Evolutionary conservation across 2,888 invertebrate species (phyloP).

Genomic region (Polyommatus icarus): DNA sequence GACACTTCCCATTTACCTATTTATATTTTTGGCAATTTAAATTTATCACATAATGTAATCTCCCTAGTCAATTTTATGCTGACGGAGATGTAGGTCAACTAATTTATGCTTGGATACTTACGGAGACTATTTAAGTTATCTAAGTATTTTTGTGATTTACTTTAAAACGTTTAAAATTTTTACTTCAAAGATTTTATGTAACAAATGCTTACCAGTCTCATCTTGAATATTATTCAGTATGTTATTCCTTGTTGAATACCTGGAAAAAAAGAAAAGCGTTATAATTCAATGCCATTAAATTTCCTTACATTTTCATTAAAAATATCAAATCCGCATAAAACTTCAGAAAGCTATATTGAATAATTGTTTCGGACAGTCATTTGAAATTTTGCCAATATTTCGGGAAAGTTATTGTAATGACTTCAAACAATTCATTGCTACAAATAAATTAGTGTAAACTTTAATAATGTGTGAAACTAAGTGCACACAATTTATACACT

Average conservation of each 20-base stretch:
- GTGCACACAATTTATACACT: neutral
- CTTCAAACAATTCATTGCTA: constrained; percentile 22
- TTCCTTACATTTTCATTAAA: neutral
- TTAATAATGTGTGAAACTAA: constrained; percentile 24
- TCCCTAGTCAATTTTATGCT: constrained; percentile 18
- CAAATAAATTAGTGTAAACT: constrained; percentile 19
- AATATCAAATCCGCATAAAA: neutral
- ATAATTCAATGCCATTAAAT: neutral
- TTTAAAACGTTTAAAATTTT: neutral
- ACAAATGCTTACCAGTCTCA: constrained; percentile 69
- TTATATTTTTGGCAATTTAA: constrained; percentile 59
- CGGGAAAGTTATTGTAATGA: constrained; percentile 35
- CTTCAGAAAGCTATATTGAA: constrained; percentile 1
- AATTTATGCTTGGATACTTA: neutral
- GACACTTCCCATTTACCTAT: constrained; percentile 68
- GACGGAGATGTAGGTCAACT: neutral
- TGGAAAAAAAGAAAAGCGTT: constrained; percentile 50
- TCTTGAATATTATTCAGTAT: constrained; percentile 55
- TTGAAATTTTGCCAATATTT: constrained; percentile 70
- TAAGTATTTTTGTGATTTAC: neutral
- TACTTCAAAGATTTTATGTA: constrained; percentile 4
- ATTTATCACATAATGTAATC: constrained; percentile 42
- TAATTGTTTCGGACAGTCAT: constrained; percentile 46
- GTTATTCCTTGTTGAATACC: constrained; percentile 57
- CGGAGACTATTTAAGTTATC: neutral